Evolutionary conservation across 2,113 vertebrate species (phyloP), one percentile per base, ranked within the genome.

Genomic region (Etia nguti): DNA sequence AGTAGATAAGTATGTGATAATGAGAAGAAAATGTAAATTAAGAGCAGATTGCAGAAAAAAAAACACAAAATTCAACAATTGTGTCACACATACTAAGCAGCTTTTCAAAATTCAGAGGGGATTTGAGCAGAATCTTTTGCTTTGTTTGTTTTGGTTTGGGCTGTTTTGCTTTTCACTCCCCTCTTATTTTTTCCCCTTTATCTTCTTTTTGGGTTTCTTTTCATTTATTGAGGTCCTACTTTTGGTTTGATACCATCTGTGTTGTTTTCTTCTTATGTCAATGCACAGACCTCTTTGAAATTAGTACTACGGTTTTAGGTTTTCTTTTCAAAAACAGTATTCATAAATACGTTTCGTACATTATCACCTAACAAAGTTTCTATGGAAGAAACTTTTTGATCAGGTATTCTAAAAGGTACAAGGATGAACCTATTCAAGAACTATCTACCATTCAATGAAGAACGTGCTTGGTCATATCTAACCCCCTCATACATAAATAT

Each of bases 401-500:
- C 77, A 80, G 80, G 38, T 38, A 54, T 86, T 91, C 41, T 65
- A 52, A 87, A 65, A 93, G 65, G 54, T 84, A 68, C 6, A 2
- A 85, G 55, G 48, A 86, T 85, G 77, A 91, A 88, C 86, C 82
- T 60, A 36, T 89, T 90, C 31, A 90, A 79, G 16, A 90, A 62
- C 84, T 48, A 75, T 38, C 16, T 18, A 60, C 73, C 79, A 54
- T 86, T 92, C 83, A 89, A 86, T 86, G 82, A 89, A 82, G 87
- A 86, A 65, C 85, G 87, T 94, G 94, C 52, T 88, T 90, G 88
- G 84, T 84, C 91, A 96, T 95, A 95, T 94, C 86, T 95, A 85
- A 94, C 62, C 46, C 10, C 52, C 92, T 94, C 94, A 95, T 95
- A 88, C 93, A 95, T 95, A 95, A 95, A 94, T 92, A 95, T 94